Evolutionary conservation across 2,888 invertebrate species (phyloP), one percentile per base, ranked within the genome.

Genomic region (Frankliniella fusca): DNA sequence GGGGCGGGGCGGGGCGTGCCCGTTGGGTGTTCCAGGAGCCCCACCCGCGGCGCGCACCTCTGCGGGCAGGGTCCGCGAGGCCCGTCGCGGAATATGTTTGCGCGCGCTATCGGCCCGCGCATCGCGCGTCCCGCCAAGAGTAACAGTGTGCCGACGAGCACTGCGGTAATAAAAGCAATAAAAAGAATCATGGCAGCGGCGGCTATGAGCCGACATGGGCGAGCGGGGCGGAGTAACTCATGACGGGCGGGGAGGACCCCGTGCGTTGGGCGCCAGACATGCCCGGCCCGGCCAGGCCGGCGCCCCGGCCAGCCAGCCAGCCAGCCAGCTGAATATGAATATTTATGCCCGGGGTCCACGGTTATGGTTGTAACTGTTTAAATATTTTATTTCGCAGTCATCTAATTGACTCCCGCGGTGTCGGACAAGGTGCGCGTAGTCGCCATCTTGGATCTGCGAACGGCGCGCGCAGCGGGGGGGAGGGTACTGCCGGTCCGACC

Each of bases 311-410:
- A 38, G 38, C 38, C 38, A 38, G 38, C 38, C 38, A 38, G 38
- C 38, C 38, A 38, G 38, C 38, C 38, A 38, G 70, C 70, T 76
- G 70, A 76, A 76, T 76, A 76, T 76, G 70, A 76, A 76, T 76
- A 76, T 76, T 76, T 76, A 76, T 76, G 70, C 70, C n/a, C 23
- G 23, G 23, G 27, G n/a, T 23, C 70, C 70, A 9, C 70, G 70
- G 70, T 76, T 76, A 76, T 76, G 70, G 70, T 76, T 76, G 70
- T 76, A 76, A 76, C 70, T 76, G 70, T 76, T 76, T 76, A 76
- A 76, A 76, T 76, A 76, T 76, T 76, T 76, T 76, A 76, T 76
- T 76, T 76, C 70, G 70, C 70, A 76, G 70, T 76, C 70, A 76
- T 76, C 70, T 76, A 76, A 76, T 76, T 76, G 70, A 76, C 70